These are phyloP conservation scores for Sarcophilus harrisii DNA, from an alignment of 2,797 vertebrate species.

Conservation along the genomic window DNA sequence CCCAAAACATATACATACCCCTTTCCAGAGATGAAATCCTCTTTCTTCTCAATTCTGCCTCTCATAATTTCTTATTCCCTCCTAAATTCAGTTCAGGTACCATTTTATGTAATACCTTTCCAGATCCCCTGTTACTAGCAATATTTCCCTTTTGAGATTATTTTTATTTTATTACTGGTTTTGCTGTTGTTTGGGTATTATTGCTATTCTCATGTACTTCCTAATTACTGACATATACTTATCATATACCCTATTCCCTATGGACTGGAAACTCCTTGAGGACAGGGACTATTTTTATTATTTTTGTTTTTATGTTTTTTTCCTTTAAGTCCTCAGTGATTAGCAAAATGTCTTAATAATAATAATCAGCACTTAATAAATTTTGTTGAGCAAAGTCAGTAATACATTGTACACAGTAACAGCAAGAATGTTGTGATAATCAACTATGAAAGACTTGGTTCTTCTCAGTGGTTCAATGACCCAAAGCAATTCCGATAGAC, in stretches of 20 bases:
- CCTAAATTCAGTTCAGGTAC: background rate
- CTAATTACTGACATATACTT: background rate
- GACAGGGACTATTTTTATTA: background rate
- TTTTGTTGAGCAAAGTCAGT: too few species aligned
- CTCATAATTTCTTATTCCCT: background rate
- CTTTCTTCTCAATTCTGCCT: background rate
- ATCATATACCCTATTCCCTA: background rate
- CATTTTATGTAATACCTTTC: background rate
- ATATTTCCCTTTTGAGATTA: accelerated
- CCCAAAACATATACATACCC: background rate
- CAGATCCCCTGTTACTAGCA: background rate
- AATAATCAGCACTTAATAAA: background rate
- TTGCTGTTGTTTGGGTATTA: too few species aligned
- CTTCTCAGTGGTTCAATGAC: too few species aligned
- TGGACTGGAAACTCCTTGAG: background rate
- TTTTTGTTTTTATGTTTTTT: background rate
- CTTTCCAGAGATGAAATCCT: background rate
- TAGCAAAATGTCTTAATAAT: background rate
- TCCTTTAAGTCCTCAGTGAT: background rate
- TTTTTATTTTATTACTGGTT: background rate
- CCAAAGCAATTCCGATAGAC: too few species aligned
- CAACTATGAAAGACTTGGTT: too few species aligned
- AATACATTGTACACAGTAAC: too few species aligned
- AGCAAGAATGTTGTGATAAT: too few species aligned
- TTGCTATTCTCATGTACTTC: background rate